These are phyloP conservation scores for Ceraclea dissimilis DNA, from an alignment of 2,888 invertebrate genomes.

Conservation along the genomic window DNA sequence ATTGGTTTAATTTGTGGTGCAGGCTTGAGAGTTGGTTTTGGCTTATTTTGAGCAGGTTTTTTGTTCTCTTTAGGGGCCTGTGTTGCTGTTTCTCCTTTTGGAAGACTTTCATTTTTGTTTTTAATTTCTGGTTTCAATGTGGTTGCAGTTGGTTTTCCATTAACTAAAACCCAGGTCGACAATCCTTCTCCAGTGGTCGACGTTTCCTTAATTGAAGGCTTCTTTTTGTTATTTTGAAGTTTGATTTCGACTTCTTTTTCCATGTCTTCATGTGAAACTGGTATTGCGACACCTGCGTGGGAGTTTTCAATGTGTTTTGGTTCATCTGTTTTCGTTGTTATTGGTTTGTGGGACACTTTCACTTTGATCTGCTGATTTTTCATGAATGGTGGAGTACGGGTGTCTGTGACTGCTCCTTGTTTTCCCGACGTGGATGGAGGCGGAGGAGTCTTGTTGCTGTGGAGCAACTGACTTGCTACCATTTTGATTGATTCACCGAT, in stretches of 20 bases:
- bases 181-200: conserved; percentile 59
- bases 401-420: conserved; percentile 46
- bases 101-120: conserved; percentile 34
- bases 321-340: conserved; percentile 34
- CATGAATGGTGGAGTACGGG: conserved; percentile 55
- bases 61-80: conserved; percentile 32
- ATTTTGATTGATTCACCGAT: conserved; percentile 52
- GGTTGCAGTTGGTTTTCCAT: conserved; percentile 29
- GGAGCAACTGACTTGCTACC: conserved; percentile 50
- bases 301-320: conserved; percentile 38
- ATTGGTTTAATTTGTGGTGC: conserved; percentile 33
- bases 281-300: conserved; percentile 61
- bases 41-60: conserved; percentile 26
- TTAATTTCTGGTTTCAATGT: conserved; percentile 26
- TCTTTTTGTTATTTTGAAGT: conserved; percentile 24
- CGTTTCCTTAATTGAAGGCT: conserved; percentile 23
- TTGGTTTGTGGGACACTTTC: conserved; percentile 36
- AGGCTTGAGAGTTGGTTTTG: conserved; percentile 26
- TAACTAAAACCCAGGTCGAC: conserved; percentile 70
- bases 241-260: conserved; percentile 40
- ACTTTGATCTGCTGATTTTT: conserved; percentile 46
- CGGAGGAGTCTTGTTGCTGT: conserved; percentile 35
- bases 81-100: conserved; percentile 33
- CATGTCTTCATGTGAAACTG: conserved; percentile 55
- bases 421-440: conserved; percentile 34